Percentiles rank a stretch among this genome's conserved stretches.
Conservation (phyloP, 2,797 vertebrate species). For the Eremophila alpestris region DNA sequence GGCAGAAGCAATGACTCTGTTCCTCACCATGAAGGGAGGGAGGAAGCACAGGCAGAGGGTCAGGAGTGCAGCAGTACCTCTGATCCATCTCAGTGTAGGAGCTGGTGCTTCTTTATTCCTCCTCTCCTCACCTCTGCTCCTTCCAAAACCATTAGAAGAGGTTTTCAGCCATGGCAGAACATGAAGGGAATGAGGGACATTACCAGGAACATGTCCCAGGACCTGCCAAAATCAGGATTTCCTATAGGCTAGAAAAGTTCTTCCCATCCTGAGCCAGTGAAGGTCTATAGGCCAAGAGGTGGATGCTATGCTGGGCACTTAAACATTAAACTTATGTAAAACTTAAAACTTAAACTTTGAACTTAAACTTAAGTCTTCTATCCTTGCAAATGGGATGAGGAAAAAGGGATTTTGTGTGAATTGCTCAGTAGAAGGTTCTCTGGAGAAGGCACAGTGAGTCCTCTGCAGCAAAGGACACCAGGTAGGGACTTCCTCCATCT, state of each 20-base stretch:
- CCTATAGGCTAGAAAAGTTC: neutral
- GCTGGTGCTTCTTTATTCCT: neutral
- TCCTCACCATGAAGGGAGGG: neutral
- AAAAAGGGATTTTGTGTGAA: neutral
- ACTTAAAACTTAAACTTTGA: too few relatives aligned
- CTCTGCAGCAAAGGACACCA: neutral
- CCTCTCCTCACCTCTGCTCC: neutral
- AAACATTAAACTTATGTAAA: neutral
- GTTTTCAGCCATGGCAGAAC: neutral
- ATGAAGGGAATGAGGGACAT: neutral
- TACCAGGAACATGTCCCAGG: neutral
- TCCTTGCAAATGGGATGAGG: neutral
- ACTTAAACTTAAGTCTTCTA: neutral
- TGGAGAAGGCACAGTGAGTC: neutral
- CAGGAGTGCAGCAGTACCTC: neutral
- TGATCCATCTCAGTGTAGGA: neutral
- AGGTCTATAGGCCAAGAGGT: neutral
- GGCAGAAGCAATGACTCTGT: neutral
- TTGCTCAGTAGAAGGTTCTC: neutral
- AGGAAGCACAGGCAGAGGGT: neutral
- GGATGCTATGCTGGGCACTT: neutral
- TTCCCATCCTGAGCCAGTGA: neutral
- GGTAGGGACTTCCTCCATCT: neutral
- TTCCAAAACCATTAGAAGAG: neutral
- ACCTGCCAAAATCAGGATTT: neutral